Evolutionary conservation across 2,888 invertebrate species (phyloP).

Genomic region (Cataglyphis rosenhaueri): DNA sequence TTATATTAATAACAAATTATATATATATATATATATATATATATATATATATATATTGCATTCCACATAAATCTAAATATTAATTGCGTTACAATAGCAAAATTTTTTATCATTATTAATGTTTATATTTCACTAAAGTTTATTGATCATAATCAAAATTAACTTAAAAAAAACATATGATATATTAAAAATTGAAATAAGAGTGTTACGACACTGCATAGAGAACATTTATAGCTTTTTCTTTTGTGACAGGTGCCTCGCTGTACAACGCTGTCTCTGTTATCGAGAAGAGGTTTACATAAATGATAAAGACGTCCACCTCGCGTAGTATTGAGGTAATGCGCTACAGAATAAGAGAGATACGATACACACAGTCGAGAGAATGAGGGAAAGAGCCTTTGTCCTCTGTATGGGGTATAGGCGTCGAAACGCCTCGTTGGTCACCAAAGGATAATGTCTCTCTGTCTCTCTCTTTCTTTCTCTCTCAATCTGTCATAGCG

Average conservation of each 20-base stretch:
- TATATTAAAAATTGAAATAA: not conserved
- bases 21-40: not conserved
- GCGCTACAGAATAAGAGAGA: conserved; percentile 44
- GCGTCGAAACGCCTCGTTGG: conserved; percentile 81
- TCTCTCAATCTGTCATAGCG: conserved; percentile 80
- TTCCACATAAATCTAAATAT: not conserved
- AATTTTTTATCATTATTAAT: not conserved
- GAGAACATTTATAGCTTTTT: conserved; percentile 21
- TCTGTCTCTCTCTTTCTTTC: conserved; percentile 51
- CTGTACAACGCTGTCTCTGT: conserved; percentile 27
- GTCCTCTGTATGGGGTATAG: conserved; percentile 65
- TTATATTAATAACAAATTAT: not conserved
- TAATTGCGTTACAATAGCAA: not conserved
- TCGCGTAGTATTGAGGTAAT: conserved; percentile 33
- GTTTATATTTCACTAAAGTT: not conserved
- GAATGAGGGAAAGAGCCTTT: conserved; percentile 72
- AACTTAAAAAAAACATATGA: not conserved
- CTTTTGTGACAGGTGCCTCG: conserved; percentile 51
- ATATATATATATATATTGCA: not conserved
- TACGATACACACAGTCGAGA: conserved; percentile 54
- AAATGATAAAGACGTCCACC: conserved; percentile 60
- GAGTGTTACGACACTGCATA: not conserved
- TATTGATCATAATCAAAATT: not conserved
- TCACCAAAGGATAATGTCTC: conserved; percentile 78
- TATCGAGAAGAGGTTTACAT: conserved; percentile 59